Percentiles rank a stretch among this genome's conserved stretches.
Evolutionary conservation across 92 coral and sea anemone genomes (phyloP).

Genomic region (Porites lobata): DNA sequence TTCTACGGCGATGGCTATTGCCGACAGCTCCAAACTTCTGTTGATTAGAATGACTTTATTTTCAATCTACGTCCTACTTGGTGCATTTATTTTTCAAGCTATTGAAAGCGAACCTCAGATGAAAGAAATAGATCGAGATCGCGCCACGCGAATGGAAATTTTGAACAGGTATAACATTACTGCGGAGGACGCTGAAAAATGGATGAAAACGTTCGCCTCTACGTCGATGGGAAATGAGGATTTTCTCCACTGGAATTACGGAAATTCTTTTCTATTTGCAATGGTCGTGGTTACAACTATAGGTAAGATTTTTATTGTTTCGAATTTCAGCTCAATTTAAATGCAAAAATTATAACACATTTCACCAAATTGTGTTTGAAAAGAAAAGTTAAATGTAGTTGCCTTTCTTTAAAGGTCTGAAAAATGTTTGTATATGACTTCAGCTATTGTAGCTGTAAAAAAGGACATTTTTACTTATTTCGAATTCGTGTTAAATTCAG

Average conservation of each 20-base stretch:
- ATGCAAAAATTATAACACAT: background rate
- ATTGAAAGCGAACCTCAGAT: conserved; percentile 65
- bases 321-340: background rate
- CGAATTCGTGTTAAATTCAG: too few relatives aligned
- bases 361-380: too few relatives aligned
- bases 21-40: conserved; percentile 69
- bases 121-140: conserved; percentile 5
- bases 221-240: conserved; percentile 55
- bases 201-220: conserved; percentile 58
- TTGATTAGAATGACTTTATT: conserved; percentile 57
- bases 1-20: conserved; percentile 45
- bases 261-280: conserved; percentile 82
- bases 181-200: conserved; percentile 49
- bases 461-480: too few relatives aligned
- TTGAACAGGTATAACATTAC: conserved; percentile 80
- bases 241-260: conserved; percentile 76
- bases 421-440: too few relatives aligned
- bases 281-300: conserved; percentile 81
- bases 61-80: conserved; percentile 61
- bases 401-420: too few relatives aligned
- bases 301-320: conserved; percentile 60
- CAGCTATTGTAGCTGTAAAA: too few relatives aligned
- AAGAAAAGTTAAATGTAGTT: background rate
- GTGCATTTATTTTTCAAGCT: conserved; percentile 76
- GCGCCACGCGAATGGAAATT: conserved; percentile 42